Evolutionary conservation across 2,113 vertebrate species (phyloP), one percentile per base, ranked within the genome.

Genomic region (Sylvilagus bachmani): DNA sequence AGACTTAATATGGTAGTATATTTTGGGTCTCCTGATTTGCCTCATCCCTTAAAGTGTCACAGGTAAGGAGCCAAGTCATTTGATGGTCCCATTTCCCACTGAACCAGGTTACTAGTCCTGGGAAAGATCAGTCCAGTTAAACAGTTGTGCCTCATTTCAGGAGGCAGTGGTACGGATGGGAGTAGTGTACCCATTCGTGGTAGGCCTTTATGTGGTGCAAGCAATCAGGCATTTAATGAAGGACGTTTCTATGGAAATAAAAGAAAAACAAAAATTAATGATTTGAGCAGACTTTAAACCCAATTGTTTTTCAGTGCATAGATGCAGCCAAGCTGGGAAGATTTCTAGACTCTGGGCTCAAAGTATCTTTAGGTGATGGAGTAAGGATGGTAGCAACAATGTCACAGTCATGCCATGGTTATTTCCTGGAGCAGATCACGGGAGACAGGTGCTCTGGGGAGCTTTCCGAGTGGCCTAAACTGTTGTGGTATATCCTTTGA

Each of bases 201-300:
- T 14, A 81, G 3, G 14, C 31, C 44, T 77, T 86, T 81, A 31
- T 36, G 22, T 38, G 38, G 24, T 25, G 25, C 44, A 22, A 33
- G 16, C 24, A 27, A 21, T 91, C 49, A 29, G 19, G 12, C 24
- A 64, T 58, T 75, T 49, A 16, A 71, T 62, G 24, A 78, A 29
- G 25, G 7, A 10, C 62, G 31, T 67, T 93, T 92, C 71, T 25
- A 31, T 64, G 71, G 53, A 84, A 74, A 64, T 55, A 53, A 55
- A 80, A 66, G 27, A n/a, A 81, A 86, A 86, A 27, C 21, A 16
- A 62, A 75, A 58, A 81, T 86, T 61, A 58, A 73, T 67, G 67
- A 29, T 22, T 38, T 61, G 27, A 82, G 6, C 81, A 90, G 8
- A 86, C 64, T 61, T 67, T 51, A 61, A 81, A 29, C 19, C 17